Conservation (phyloP, 2,797 vertebrate species). For the Pristis pectinata region DNA sequence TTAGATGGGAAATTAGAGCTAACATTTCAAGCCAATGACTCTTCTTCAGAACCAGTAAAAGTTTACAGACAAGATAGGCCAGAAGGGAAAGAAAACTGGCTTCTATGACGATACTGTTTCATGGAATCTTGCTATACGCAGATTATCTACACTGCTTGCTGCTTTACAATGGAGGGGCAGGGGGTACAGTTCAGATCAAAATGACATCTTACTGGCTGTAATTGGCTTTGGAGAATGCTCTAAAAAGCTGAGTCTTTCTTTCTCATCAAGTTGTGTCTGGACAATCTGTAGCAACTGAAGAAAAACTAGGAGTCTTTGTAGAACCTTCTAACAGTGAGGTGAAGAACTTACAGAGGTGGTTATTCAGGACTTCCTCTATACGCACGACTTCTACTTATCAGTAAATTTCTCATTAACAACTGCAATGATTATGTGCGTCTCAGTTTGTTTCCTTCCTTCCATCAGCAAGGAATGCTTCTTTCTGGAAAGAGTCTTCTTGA, state of each 20-base stretch:
- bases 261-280: not conserved
- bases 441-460: not conserved
- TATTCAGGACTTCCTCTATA: not conserved
- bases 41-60: too few relatives aligned
- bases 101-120: not conserved
- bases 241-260: not conserved
- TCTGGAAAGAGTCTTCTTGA: not conserved
- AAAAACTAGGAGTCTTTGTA: not conserved
- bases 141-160: not conserved
- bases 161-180: not conserved
- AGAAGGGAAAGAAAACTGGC: too few relatives aligned
- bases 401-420: not conserved
- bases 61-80: too few relatives aligned
- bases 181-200: not conserved
- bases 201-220: not conserved
- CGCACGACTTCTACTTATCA: not conserved
- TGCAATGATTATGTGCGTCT: too few relatives aligned
- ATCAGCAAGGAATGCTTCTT: not conserved
- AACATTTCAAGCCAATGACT: too few relatives aligned
- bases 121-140: not conserved
- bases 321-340: not conserved
- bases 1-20: too few relatives aligned
- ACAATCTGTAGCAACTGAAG: not conserved
- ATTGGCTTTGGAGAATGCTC: too few relatives aligned
- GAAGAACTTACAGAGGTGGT: not conserved